Percentiles rank a stretch among this genome's conserved stretches.
Evolutionary conservation across 2,797 vertebrate genomes (phyloP).

Genomic region (Micropoecilia bifurca): DNA sequence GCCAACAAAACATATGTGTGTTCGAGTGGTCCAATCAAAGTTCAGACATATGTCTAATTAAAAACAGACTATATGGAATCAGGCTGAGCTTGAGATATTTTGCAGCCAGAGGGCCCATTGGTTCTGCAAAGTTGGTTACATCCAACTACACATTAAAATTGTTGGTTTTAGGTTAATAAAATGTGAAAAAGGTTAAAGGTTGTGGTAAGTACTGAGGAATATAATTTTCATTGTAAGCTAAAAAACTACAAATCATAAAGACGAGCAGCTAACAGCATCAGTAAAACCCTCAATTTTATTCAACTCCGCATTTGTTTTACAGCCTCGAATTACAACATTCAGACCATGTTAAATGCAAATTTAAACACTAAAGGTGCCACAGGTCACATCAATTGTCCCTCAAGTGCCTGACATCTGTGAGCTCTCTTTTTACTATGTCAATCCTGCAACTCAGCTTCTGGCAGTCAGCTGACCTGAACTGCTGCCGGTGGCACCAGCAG

Average conservation of each 20-base stretch:
- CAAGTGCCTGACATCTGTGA: conserved; percentile 46
- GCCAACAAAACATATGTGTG: not conserved
- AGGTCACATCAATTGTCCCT: conserved; percentile 49
- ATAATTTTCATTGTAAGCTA: not conserved
- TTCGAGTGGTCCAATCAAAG: not conserved
- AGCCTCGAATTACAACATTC: conserved; percentile 30
- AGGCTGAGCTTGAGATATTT: too few relatives aligned
- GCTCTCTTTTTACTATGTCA: conserved; percentile 39
- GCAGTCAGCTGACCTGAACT: conserved; percentile 58
- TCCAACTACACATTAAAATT: too few relatives aligned
- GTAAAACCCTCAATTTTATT: not conserved
- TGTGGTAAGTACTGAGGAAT: too few relatives aligned
- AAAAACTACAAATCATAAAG: conserved; percentile 12
- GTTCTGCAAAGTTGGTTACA: too few relatives aligned
- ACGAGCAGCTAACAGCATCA: conserved; percentile 10
- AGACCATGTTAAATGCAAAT: conserved; percentile 40
- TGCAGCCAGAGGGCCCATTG: too few relatives aligned
- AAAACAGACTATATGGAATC: too few relatives aligned
- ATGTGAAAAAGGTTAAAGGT: too few relatives aligned
- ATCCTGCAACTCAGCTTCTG: conserved; percentile 56
- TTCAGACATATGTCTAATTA: not conserved
- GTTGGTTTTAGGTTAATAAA: too few relatives aligned
- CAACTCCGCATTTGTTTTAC: conserved; percentile 16
- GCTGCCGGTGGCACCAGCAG: conserved; percentile 57
- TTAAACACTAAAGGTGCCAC: conserved; percentile 40